Evolutionary conservation across 1,140 invertebrate genomes (phyloP).

Genomic region (Episyrphus balteatus): DNA sequence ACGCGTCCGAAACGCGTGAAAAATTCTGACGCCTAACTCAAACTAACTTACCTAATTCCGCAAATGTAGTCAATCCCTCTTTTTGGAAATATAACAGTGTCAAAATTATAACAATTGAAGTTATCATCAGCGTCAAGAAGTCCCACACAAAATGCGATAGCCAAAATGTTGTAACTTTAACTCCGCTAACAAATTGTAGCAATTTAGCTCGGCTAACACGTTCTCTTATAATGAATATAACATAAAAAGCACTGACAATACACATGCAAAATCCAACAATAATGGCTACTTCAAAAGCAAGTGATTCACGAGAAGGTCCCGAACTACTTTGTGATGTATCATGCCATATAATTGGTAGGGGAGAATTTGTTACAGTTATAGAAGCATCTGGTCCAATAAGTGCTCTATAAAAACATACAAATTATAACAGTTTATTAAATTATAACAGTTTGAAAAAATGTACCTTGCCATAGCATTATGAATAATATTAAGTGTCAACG

Average conservation of each 20-base stretch:
- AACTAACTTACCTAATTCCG: slow-evolving; percentile 15
- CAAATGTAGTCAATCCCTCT: slow-evolving; percentile 35
- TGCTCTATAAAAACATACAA: background rate
- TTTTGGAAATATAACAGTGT: slow-evolving; percentile 44
- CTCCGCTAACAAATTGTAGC: slow-evolving; percentile 54
- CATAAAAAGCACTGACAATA: slow-evolving; percentile 57
- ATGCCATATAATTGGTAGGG: background rate
- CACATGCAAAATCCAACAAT: slow-evolving; percentile 44
- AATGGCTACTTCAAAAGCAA: slow-evolving; percentile 45
- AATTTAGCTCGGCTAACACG: slow-evolving; percentile 39
- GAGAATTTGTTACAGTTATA: slow-evolving; percentile 12
- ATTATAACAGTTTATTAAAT: slow-evolving; percentile 28
- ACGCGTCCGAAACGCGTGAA: too few species aligned
- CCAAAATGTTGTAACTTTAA: slow-evolving; percentile 57
- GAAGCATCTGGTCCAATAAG: background rate
- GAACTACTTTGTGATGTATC: background rate
- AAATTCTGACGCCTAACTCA: too few species aligned
- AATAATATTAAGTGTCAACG: slow-evolving; percentile 45
- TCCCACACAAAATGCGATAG: slow-evolving; percentile 57
- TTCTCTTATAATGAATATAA: slow-evolving; percentile 55
- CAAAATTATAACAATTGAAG: slow-evolving; percentile 37
- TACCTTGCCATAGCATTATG: slow-evolving; percentile 43
- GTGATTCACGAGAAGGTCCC: slow-evolving; percentile 27
- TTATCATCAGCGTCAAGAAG: slow-evolving; percentile 47
- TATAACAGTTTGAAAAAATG: slow-evolving; percentile 3